phyloP scores from a whole-genome alignment of 2,113 vertebrate genomes.

The Phylloscopus whistleri region DNA sequence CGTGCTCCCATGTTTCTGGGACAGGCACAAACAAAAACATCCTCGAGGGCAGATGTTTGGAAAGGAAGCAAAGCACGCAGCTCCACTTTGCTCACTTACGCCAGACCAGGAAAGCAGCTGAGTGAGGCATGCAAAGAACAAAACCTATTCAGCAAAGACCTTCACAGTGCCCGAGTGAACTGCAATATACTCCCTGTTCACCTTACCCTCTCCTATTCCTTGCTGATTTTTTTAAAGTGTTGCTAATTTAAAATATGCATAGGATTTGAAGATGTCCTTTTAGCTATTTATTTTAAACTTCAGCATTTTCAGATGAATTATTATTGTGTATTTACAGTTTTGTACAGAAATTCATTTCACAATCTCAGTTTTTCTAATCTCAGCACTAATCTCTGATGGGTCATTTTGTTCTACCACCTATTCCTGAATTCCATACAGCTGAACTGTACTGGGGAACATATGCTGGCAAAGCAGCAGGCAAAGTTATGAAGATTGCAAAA shows the following conservation, averaged over 20 bases:
- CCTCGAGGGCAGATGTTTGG: neutral
- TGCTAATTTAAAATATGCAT: neutral
- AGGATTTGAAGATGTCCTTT: neutral
- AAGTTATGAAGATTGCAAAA: neutral
- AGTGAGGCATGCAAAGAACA: rapidly evolving
- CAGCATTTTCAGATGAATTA: neutral
- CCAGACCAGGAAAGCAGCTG: neutral
- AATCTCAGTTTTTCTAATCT: neutral
- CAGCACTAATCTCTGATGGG: neutral
- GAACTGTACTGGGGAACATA: neutral
- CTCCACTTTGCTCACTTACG: neutral
- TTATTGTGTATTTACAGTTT: neutral
- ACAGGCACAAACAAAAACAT: conserved; percentile 4
- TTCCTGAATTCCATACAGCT: neutral
- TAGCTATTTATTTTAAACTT: neutral
- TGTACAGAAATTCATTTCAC: neutral
- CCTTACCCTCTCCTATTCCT: neutral
- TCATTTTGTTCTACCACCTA: neutral
- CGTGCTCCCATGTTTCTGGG: rapidly evolving
- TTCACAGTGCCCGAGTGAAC: rapidly evolving
- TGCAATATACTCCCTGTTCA: neutral
- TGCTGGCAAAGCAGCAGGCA: neutral
- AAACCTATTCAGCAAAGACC: neutral
- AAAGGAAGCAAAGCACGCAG: neutral
- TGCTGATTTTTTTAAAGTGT: neutral